These are phyloP conservation scores for Drepanosiphum platanoidis DNA, from an alignment of 2,888 invertebrate species.

Conservation along the genomic window DNA sequence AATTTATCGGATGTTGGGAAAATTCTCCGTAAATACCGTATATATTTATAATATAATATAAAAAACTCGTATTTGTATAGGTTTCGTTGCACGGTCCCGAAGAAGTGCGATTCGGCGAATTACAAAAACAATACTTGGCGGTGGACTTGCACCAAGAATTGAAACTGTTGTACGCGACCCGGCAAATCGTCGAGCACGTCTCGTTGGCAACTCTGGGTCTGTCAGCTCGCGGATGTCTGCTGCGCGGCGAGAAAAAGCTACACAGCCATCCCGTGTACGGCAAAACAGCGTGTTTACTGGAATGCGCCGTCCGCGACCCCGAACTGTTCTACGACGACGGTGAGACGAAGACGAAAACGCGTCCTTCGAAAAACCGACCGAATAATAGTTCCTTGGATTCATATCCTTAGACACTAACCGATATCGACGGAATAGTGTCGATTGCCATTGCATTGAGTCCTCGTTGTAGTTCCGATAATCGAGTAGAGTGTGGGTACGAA, in stretches of 20 bases:
- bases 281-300: slow-evolving; percentile 41
- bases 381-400: no score
- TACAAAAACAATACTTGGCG: neutral
- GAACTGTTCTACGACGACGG: neutral
- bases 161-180: slow-evolving; percentile 25
- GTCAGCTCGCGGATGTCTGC: slow-evolving; percentile 17
- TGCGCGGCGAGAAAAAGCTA: slow-evolving; percentile 22
- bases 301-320: slow-evolving; percentile 18
- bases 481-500: no score
- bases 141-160: neutral
- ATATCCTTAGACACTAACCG: no score
- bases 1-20: no score
- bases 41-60: no score
- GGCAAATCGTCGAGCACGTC: slow-evolving; percentile 29
- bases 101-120: slow-evolving; percentile 2
- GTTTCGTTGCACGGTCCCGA: neutral
- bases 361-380: no score
- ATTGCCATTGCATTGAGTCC: no score
- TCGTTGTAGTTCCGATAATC: no score
- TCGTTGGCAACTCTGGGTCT: slow-evolving; percentile 15
- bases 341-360: no score
- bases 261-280: slow-evolving; percentile 25
- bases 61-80: no score
- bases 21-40: no score
- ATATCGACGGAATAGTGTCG: no score